phyloP scores from a whole-genome alignment of 2,113 vertebrate species.

The Ameiurus melas region DNA sequence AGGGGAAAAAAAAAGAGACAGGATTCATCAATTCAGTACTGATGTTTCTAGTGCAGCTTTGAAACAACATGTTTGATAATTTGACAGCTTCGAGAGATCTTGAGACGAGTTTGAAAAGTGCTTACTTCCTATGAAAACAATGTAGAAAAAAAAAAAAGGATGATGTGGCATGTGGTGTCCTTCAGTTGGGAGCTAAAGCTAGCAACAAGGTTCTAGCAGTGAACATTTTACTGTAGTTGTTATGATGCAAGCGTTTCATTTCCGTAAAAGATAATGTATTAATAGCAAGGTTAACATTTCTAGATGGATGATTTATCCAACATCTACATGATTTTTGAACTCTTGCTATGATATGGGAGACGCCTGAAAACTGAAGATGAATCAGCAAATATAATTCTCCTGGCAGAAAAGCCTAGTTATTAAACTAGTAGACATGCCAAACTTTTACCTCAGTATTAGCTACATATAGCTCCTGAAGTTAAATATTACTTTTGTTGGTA shows the following conservation, averaged over 20 bases:
- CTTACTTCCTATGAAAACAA: constrained; percentile 43
- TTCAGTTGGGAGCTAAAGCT: neutral
- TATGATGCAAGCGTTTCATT: neutral
- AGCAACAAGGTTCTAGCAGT: neutral
- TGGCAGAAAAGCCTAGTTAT: neutral
- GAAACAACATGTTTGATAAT: constrained; percentile 75
- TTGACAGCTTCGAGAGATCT: constrained; percentile 75
- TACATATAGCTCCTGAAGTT: neutral
- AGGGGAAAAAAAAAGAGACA: constrained; percentile 57
- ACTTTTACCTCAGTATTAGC: neutral
- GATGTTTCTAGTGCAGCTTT: constrained; percentile 80
- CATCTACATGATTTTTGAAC: neutral
- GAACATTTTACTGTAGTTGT: neutral
- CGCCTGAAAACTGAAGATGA: neutral
- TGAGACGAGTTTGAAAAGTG: constrained; percentile 59
- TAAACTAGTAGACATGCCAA: neutral
- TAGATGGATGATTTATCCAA: neutral
- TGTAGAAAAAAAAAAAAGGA: neutral
- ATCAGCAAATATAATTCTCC: neutral
- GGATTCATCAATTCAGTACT: constrained; percentile 82
- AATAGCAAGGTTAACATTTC: neutral
- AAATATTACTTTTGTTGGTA: neutral
- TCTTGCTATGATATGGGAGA: neutral
- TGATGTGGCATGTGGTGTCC: neutral
- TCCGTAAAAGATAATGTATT: neutral